These are phyloP conservation scores for Rhinogobius similis DNA, from an alignment of 2,113 vertebrate genomes.

Conservation along the genomic window DNA sequence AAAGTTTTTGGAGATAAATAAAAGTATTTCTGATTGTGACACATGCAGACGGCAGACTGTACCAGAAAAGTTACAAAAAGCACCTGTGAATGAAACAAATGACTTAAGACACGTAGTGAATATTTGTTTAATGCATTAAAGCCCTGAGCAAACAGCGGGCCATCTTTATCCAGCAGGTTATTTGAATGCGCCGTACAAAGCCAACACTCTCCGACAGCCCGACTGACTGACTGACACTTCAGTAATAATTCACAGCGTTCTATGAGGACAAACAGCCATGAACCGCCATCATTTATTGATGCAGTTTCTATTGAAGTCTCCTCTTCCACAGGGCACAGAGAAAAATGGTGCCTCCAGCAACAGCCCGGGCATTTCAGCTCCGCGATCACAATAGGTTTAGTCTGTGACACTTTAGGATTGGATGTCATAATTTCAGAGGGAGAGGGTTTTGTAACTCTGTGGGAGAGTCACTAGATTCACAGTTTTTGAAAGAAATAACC, in stretches of 20 bases:
- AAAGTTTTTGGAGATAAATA: too few species aligned
- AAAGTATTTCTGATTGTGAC: too few species aligned
- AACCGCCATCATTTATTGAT: conserved; percentile 16
- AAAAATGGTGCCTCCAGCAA: conserved; percentile 3
- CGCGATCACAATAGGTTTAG: background rate
- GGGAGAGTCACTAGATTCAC: background rate
- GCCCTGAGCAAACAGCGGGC: background rate
- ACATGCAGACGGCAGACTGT: too few species aligned
- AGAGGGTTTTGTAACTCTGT: background rate
- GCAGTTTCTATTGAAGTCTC: background rate
- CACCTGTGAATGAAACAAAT: background rate
- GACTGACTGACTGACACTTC: background rate
- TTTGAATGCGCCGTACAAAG: background rate
- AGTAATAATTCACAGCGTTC: background rate
- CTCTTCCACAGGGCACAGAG: conserved; percentile 2
- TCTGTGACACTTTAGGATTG: background rate
- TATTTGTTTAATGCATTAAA: background rate
- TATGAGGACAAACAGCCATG: background rate
- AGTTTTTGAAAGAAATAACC: background rate
- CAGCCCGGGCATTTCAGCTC: background rate
- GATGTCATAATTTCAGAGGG: background rate
- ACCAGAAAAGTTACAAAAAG: too few species aligned
- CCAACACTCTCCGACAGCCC: background rate
- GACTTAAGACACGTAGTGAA: background rate
- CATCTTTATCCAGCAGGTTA: background rate